phyloP scores from a whole-genome alignment of 2,113 vertebrate genomes.

The Stictonetta naevosa region DNA sequence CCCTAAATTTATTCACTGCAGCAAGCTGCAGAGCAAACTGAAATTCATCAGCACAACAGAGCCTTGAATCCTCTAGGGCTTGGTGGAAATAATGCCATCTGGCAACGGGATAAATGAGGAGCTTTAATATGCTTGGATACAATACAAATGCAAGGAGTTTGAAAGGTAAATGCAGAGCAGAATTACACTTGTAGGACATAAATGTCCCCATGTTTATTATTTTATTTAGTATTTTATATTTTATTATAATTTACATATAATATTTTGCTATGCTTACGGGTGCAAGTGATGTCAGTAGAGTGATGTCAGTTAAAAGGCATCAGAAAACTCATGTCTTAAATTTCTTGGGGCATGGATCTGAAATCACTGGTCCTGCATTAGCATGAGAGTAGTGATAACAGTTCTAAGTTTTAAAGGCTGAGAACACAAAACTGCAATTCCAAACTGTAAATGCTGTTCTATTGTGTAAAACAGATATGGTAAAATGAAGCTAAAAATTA shows the following conservation, averaged over 20 bases:
- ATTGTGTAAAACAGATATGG: background rate
- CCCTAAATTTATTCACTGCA: background rate
- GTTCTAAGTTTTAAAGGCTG: background rate
- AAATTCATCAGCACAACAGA: background rate
- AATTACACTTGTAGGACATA: background rate
- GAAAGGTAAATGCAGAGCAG: background rate
- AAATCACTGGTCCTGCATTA: background rate
- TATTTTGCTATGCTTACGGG: background rate
- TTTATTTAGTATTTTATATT: background rate
- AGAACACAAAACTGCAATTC: background rate
- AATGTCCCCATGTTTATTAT: background rate
- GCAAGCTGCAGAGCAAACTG: background rate
- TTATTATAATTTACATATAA: background rate
- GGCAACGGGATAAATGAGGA: background rate
- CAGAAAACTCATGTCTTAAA: background rate
- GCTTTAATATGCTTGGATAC: background rate
- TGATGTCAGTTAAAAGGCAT: background rate
- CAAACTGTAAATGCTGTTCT: background rate
- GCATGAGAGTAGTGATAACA: background rate
- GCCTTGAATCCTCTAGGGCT: background rate
- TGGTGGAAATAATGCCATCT: background rate
- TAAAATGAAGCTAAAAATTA: background rate
- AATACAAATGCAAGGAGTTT: background rate
- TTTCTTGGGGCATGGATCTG: background rate
- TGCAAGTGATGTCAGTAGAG: background rate